Conservation (phyloP, 2,113 vertebrate species). For the Sebastes schlegelii region DNA sequence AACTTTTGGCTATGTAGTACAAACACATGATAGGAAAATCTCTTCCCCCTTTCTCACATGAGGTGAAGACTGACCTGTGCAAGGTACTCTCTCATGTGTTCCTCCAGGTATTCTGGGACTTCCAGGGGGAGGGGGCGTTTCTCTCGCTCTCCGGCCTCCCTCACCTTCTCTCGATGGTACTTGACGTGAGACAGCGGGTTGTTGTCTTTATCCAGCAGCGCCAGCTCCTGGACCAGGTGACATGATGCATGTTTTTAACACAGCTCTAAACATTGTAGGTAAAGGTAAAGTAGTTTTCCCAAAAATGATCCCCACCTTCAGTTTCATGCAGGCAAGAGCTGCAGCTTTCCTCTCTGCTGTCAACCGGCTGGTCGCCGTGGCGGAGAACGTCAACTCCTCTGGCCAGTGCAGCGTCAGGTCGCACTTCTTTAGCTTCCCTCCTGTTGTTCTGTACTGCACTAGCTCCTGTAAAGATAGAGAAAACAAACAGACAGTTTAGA, state of each 20-base stretch:
- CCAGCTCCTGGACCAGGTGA: conserved; percentile 86
- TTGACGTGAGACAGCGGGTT: conserved; percentile 92
- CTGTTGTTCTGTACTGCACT: conserved; percentile 86
- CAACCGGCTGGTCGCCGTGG: conserved; percentile 85
- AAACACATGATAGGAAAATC: neutral
- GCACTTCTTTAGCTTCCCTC: conserved; percentile 89
- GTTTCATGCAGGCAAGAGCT: conserved; percentile 92
- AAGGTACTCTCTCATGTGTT: conserved; percentile 88
- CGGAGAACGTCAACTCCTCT: conserved; percentile 90
- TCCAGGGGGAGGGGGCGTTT: conserved; percentile 87
- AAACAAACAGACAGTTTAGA: neutral
- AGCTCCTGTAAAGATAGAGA: conserved; percentile 82
- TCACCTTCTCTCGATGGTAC: conserved; percentile 89
- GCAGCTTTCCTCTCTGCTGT: conserved; percentile 91
- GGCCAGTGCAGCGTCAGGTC: conserved; percentile 92
- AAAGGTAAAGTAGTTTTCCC: rapidly evolving
- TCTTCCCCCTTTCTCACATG: neutral
- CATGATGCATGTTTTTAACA: neutral
- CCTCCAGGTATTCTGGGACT: conserved; percentile 87
- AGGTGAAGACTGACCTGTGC: conserved; percentile 82
- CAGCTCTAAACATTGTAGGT: neutral
- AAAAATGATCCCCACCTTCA: conserved; percentile 86
- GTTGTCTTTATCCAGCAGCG: conserved; percentile 91
- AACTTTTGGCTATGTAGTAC: neutral
- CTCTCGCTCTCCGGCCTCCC: conserved; percentile 87